Evolutionary conservation across 2,797 vertebrate genomes (phyloP).

Genomic region (Macropus fuliginosus): DNA sequence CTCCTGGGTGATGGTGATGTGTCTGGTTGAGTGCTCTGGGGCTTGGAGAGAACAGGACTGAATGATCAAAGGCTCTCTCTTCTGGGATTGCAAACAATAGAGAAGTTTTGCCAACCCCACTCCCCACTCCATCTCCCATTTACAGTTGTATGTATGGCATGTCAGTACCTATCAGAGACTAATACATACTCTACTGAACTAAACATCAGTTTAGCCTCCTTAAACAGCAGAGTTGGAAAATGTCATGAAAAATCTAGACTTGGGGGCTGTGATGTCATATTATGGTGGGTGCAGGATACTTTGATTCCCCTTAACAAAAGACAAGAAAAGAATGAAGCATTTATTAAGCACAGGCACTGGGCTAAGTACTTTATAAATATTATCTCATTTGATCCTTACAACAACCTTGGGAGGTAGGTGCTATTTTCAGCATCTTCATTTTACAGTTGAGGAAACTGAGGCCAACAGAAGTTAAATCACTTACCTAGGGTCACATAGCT

Average conservation of each 20-base stretch:
- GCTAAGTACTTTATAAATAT: neutral
- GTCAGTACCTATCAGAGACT: neutral
- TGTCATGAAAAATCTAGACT: neutral
- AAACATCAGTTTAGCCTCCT: neutral
- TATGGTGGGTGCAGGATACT: neutral
- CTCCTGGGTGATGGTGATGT: neutral
- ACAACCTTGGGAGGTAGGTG: neutral
- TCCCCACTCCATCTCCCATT: neutral
- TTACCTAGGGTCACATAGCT: conserved; percentile 17
- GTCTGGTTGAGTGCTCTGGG: neutral
- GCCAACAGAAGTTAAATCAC: neutral
- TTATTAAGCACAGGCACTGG: neutral
- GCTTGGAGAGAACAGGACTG: neutral
- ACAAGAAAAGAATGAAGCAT: neutral
- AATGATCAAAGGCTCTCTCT: neutral
- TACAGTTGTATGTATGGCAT: neutral
- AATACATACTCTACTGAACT: neutral
- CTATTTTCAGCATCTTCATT: neutral
- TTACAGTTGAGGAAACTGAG: conserved; percentile 29
- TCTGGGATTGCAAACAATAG: neutral
- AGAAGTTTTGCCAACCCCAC: too few species aligned
- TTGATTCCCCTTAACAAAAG: neutral
- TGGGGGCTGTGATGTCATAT: neutral
- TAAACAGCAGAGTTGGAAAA: neutral
- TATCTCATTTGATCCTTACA: conserved; percentile 27